A percentile compares a stretch with the other conserved stretches of the same genome.
Evolutionary conservation across 2,888 invertebrate species (phyloP).

Genomic region (Heliconius hortense): DNA sequence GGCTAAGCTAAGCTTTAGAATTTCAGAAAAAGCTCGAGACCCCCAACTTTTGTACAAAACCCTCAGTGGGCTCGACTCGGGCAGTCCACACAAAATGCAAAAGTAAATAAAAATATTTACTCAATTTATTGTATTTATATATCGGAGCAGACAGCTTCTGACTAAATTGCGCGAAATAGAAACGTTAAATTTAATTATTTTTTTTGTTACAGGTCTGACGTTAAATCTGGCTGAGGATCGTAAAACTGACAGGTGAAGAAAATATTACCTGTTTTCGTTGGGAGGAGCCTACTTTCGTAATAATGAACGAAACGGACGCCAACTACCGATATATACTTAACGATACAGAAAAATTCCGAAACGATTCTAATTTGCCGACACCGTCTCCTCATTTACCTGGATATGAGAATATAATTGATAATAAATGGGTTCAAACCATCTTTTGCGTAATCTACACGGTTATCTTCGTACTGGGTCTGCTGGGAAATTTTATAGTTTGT

Average conservation of each 20-base stretch:
- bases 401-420: constrained; percentile 83
- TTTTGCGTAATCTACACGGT: constrained; percentile 90
- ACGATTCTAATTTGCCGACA: constrained; percentile 43
- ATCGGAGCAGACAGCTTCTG: constrained; percentile 26
- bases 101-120: neutral
- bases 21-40: no score
- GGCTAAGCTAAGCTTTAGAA: no score
- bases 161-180: constrained; percentile 36
- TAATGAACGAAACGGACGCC: constrained; percentile 64
- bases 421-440: constrained; percentile 85
- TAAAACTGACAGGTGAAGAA: constrained; percentile 63
- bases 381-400: constrained; percentile 50
- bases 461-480: constrained; percentile 94
- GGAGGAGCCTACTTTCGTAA: constrained; percentile 45
- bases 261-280: constrained; percentile 53
- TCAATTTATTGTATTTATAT: constrained; percentile 27
- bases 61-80: no score
- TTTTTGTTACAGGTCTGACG: constrained; percentile 73
- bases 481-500: constrained; percentile 95
- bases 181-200: constrained; percentile 57
- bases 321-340: constrained; percentile 50
- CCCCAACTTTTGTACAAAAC: no score
- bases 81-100: neutral
- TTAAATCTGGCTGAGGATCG: constrained; percentile 60
- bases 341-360: constrained; percentile 53